These are phyloP conservation scores for Brachypalpus laphriformis DNA, from an alignment of 2,888 invertebrate species.

Conservation along the genomic window DNA sequence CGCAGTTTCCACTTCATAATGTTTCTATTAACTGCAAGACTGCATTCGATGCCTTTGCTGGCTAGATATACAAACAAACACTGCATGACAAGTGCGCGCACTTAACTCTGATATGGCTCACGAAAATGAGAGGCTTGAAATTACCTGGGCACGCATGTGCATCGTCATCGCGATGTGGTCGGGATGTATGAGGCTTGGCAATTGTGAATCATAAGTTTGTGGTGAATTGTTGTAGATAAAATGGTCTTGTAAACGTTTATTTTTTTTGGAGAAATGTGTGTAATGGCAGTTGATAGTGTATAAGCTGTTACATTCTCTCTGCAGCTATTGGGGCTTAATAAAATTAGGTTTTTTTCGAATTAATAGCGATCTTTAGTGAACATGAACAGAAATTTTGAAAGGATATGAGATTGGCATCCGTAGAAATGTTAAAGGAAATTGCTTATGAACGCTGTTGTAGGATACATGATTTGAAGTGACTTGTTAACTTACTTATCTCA, in stretches of 20 bases:
- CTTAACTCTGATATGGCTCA: not conserved
- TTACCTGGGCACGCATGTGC: conserved; percentile 60
- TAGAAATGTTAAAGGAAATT: conserved; percentile 23
- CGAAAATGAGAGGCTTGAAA: conserved; percentile 48
- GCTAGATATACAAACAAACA: conserved; percentile 14
- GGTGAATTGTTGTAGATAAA: conserved; percentile 46
- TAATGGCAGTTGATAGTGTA: conserved; percentile 24
- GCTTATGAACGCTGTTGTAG: conserved; percentile 9
- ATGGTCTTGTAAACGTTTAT: conserved; percentile 11
- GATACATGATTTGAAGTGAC: conserved; percentile 38
- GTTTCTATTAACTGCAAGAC: not conserved
- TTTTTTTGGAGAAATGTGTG: not conserved
- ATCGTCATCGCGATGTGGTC: conserved; percentile 46
- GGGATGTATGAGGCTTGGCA: conserved; percentile 21
- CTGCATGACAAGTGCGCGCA: conserved; percentile 55
- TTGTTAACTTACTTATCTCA: conserved; percentile 11
- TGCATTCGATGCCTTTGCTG: conserved; percentile 41
- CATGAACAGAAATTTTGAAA: conserved; percentile 53
- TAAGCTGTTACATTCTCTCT: conserved; percentile 44
- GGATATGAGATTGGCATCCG: conserved; percentile 53
- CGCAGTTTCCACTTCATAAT: conserved; percentile 46
- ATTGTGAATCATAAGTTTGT: conserved; percentile 53
- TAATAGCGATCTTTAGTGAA: conserved; percentile 45
- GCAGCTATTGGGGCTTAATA: conserved; percentile 21
- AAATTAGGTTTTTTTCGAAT: conserved; percentile 34